phyloP scores from a whole-genome alignment of 2,113 vertebrate genomes.

The Todiramphus chloris region DNA sequence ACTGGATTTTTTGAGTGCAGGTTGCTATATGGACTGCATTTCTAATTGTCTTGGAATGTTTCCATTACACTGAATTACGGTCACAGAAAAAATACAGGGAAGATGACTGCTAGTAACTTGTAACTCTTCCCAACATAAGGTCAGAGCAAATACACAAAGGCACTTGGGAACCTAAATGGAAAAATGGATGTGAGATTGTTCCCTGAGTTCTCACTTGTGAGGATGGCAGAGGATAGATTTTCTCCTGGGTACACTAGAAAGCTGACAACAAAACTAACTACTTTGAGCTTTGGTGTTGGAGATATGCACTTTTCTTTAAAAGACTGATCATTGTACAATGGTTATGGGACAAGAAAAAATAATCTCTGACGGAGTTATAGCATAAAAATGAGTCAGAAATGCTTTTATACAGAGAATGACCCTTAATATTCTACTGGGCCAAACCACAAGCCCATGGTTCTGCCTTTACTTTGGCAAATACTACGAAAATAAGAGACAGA shows the following conservation, averaged over 20 bases:
- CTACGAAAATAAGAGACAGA: not conserved
- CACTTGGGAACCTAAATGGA: constrained; percentile 40
- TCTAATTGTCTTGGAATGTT: constrained; percentile 44
- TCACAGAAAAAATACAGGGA: not conserved
- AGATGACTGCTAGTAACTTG: constrained; percentile 17
- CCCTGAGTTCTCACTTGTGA: not conserved
- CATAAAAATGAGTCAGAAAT: not conserved
- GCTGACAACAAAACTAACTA: constrained; percentile 5
- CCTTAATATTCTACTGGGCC: not conserved
- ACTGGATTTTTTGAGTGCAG: not conserved
- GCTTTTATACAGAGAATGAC: not conserved
- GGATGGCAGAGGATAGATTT: constrained; percentile 18
- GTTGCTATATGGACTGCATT: not conserved
- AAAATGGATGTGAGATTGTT: constrained; percentile 43
- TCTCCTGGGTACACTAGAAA: constrained; percentile 6
- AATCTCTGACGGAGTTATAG: not conserved
- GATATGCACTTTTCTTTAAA: not conserved
- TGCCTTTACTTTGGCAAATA: not conserved
- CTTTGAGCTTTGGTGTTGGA: not conserved
- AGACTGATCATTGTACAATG: not conserved
- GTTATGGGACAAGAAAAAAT: not conserved
- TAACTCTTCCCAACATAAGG: constrained; percentile 37
- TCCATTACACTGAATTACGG: constrained; percentile 23
- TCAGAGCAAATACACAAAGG: constrained; percentile 42
- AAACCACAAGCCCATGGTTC: not conserved